Evolutionary conservation across 2,888 invertebrate species (phyloP).

Genomic region (Ypsolopha scabrella): DNA sequence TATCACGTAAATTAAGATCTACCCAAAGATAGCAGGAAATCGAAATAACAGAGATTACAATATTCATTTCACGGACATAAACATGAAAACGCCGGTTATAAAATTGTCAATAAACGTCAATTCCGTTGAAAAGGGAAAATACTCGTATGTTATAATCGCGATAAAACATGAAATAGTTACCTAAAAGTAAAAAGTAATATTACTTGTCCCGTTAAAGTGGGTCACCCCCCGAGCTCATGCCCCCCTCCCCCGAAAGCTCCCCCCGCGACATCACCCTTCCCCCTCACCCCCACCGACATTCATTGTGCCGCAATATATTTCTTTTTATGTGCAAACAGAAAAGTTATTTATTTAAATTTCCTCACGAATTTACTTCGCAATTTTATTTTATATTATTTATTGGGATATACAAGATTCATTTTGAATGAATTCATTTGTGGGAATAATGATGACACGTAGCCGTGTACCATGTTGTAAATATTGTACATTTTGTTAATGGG

Average conservation of each 20-base stretch:
- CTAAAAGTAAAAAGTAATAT: conserved; percentile 72
- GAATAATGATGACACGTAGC: too few relatives aligned
- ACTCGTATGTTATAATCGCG: conserved; percentile 46
- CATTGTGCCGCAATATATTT: conserved; percentile 72
- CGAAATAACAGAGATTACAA: neutral
- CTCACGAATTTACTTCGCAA: conserved; percentile 70
- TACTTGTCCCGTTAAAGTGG: conserved; percentile 71
- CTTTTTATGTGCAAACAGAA: conserved; percentile 72
- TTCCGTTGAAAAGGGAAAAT: conserved; percentile 1
- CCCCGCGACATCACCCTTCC: conserved; percentile 43
- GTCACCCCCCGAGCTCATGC: conserved; percentile 53
- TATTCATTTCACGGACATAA: neutral
- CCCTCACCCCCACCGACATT: conserved; percentile 56
- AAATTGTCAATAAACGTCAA: conserved; percentile 1
- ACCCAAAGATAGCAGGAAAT: neutral
- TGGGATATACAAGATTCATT: neutral
- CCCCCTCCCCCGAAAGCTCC: conserved; percentile 19
- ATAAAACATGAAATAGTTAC: conserved; percentile 70
- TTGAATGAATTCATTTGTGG: too few relatives aligned
- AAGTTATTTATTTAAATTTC: conserved; percentile 71
- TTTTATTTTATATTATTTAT: conserved; percentile 53
- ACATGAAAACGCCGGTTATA: neutral
- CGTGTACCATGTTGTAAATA: too few relatives aligned
- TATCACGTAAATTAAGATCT: too few relatives aligned
- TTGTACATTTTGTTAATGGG: too few relatives aligned